phyloP scores from a whole-genome alignment of 2,888 invertebrate species.

The Aporophyla nigra region DNA sequence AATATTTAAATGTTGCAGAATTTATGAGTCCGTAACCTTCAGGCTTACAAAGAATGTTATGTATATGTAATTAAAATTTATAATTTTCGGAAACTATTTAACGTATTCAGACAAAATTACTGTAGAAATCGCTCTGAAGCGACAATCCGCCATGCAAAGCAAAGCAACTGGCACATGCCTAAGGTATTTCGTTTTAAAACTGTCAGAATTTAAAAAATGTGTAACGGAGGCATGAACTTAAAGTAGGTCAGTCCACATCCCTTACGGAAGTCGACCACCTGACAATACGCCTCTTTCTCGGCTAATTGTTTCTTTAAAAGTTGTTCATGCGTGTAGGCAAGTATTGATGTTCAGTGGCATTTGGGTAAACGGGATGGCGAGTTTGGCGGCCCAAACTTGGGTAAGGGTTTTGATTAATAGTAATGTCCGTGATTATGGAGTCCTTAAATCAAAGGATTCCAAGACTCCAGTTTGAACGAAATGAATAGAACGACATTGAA shows the following conservation, averaged over 20 bases:
- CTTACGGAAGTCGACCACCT: conserved; percentile 59
- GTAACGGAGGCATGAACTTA: conserved; percentile 49
- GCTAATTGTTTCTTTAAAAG: conserved; percentile 57
- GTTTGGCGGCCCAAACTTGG: conserved; percentile 16
- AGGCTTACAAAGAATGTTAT: background rate
- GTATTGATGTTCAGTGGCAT: conserved; percentile 38
- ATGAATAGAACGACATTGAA: too few species aligned
- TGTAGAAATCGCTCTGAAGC: background rate
- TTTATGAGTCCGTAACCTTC: too few species aligned
- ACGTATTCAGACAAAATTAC: background rate
- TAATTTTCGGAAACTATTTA: background rate
- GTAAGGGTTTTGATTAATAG: background rate
- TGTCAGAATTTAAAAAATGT: conserved; percentile 28
- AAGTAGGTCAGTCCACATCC: conserved; percentile 60
- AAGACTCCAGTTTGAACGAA: background rate
- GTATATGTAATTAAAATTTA: background rate
- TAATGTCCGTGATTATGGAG: background rate
- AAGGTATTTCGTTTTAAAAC: conserved; percentile 34
- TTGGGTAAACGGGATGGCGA: background rate
- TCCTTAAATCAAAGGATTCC: background rate
- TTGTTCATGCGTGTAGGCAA: conserved; percentile 41
- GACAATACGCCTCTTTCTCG: conserved; percentile 47
- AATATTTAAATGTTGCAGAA: background rate
- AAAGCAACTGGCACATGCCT: background rate
- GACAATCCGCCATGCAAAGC: background rate